Conservation (phyloP, 2,888 invertebrate species). For the Phymatocera aterrima region DNA sequence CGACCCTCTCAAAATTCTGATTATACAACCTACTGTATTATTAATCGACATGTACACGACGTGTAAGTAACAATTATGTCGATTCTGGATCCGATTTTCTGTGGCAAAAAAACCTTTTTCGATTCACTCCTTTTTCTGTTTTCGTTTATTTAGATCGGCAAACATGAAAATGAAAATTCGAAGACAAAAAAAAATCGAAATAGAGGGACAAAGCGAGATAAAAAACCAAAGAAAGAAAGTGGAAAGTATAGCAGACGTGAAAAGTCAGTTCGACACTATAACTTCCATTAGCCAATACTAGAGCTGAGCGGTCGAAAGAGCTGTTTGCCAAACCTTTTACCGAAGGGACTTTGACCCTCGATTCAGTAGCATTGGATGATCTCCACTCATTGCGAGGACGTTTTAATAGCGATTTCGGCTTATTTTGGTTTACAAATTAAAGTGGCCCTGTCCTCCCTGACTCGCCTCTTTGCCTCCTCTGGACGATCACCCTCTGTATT, state of each 20-base stretch:
- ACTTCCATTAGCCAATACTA: conserved; percentile 44
- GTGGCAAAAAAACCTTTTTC: background rate
- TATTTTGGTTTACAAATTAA: conserved; percentile 65
- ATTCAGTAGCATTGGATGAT: conserved; percentile 51
- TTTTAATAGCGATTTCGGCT: conserved; percentile 63
- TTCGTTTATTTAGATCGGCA: background rate
- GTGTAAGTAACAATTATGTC: too few species aligned
- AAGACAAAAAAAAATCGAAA: background rate
- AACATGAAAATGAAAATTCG: background rate
- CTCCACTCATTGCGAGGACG: conserved; percentile 60
- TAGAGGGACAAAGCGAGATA: conserved; percentile 28
- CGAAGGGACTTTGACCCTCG: conserved; percentile 53
- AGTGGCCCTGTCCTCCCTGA: conserved; percentile 45
- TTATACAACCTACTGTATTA: too few species aligned
- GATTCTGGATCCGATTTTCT: background rate
- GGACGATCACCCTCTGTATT: conserved; percentile 15
- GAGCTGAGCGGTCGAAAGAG: conserved; percentile 49
- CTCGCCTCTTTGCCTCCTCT: background rate
- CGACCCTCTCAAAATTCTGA: background rate
- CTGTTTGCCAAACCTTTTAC: conserved; percentile 65
- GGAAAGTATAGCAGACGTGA: background rate
- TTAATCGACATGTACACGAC: too few species aligned
- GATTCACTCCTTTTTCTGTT: background rate
- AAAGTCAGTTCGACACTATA: conserved; percentile 19
- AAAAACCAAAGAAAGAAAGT: conserved; percentile 42